Evolutionary conservation across 2,888 invertebrate species (phyloP), one percentile per base, ranked within the genome.

Genomic region (Eilema griseolum): DNA sequence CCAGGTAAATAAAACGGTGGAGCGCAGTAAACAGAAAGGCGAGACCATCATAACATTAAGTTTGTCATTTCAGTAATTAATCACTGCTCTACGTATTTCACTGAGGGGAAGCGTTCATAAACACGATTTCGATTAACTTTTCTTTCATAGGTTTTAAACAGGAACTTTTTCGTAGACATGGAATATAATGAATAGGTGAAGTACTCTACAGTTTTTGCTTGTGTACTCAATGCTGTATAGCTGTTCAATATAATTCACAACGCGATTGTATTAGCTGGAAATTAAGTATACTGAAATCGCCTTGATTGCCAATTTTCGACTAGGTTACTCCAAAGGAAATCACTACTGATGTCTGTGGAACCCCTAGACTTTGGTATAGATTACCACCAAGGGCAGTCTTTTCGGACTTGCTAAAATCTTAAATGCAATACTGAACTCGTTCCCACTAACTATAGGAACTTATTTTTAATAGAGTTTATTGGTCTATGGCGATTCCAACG

Each of bases 1-100:
- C 77, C 69, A 59, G 59, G 70, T 80, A 70, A 41, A 75, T 46
- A 70, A 57, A 61, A 70, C 37, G 24, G 12, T 64, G 26, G 16
- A 16, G 63, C 28, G 23, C 14, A 23, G 59, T 59, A 63, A 60
- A 61, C 46, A 24, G 26, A 67, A 31, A 56, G 65, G 33, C 20
- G 20, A n/a, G 28, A 46, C 52, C 28, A 52, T 52, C 28, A 52
- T 52, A 52, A 52, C 52, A 52, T 52, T 2, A 59, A 66, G 37
- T 23, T 59, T 24, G 66, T 59, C 20, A 66, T 12, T 66, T 60
- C 24, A 37, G 26, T 59, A 37, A 66, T 59, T 59, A 20, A 66
- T 66, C 20, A n/a, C 31, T 31, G 33, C 33, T 20, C n/a, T 60
- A 28, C 37, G 20, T 33, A 23, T 23, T n/a, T 20, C 20, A 46